phyloP scores from a whole-genome alignment of 2,113 vertebrate genomes.

The Parus major region DNA sequence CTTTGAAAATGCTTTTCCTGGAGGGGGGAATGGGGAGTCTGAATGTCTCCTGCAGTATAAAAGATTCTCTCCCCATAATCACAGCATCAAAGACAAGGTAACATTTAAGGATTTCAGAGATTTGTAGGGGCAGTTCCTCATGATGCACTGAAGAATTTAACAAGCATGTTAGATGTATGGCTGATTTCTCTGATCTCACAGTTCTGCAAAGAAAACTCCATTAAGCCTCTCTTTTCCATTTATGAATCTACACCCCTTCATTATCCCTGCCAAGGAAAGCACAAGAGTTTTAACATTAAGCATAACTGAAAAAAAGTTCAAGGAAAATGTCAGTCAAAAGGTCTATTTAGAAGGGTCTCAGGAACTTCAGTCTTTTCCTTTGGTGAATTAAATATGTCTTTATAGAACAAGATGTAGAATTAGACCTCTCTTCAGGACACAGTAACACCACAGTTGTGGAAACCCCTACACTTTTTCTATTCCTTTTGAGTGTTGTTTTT shows the following conservation, averaged over 20 bases:
- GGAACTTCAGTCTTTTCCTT: background rate
- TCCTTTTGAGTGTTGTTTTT: background rate
- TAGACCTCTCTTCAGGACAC: background rate
- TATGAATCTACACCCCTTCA: background rate
- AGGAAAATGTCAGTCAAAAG: background rate
- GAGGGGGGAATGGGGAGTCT: background rate
- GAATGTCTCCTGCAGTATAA: background rate
- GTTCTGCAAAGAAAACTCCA: background rate
- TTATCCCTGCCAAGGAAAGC: background rate
- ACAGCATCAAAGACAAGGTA: background rate
- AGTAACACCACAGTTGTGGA: background rate
- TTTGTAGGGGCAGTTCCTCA: background rate
- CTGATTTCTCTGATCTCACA: background rate
- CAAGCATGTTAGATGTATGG: fast-evolving
- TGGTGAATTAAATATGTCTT: background rate
- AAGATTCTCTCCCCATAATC: background rate
- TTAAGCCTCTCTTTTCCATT: background rate
- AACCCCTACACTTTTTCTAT: background rate
- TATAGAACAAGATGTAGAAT: background rate
- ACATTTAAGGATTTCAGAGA: background rate
- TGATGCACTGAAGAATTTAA: background rate
- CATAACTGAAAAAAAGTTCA: background rate
- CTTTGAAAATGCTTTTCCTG: conserved; percentile 3
- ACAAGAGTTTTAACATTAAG: background rate
- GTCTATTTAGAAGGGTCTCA: background rate